A percentile compares a stretch with the other conserved stretches of the same genome.
Evolutionary conservation across 2,888 invertebrate species (phyloP).

Genomic region (Sycophila texana): DNA sequence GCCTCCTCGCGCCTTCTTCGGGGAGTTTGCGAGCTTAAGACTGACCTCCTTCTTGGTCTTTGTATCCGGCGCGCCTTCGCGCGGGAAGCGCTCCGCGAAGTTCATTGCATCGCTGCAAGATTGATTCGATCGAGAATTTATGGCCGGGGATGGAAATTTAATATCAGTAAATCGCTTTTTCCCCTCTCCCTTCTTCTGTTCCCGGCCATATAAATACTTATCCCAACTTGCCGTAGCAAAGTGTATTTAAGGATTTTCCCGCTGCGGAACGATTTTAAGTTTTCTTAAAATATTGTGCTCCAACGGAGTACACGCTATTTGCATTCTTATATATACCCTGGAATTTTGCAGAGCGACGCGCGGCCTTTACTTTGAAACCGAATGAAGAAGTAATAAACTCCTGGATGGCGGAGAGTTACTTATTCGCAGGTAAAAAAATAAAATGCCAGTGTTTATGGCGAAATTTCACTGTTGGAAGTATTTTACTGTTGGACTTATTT

Average conservation of each 20-base stretch:
- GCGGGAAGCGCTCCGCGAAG: neutral
- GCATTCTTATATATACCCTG: too few species aligned
- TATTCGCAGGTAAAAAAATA: too few species aligned
- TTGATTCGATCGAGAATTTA: constrained; percentile 39
- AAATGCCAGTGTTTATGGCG: neutral
- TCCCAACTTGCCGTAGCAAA: neutral
- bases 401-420: too few species aligned
- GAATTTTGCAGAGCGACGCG: too few species aligned
- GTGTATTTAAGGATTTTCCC: neutral
- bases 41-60: constrained; percentile 49
- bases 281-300: too few species aligned
- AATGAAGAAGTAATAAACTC: too few species aligned
- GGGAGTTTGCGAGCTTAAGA: constrained; percentile 28
- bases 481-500: too few species aligned
- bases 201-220: too few species aligned
- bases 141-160: constrained; percentile 24
- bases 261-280: too few species aligned
- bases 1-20: neutral
- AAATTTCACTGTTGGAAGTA: neutral
- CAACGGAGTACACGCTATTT: too few species aligned
- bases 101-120: constrained; percentile 32
- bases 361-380: too few species aligned
- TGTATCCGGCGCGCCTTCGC: constrained; percentile 12
- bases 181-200: neutral
- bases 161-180: constrained; percentile 1